Base-by-base conservation (phyloP, 1,140 invertebrate species). In the Drosophila ercepeae region DNA sequence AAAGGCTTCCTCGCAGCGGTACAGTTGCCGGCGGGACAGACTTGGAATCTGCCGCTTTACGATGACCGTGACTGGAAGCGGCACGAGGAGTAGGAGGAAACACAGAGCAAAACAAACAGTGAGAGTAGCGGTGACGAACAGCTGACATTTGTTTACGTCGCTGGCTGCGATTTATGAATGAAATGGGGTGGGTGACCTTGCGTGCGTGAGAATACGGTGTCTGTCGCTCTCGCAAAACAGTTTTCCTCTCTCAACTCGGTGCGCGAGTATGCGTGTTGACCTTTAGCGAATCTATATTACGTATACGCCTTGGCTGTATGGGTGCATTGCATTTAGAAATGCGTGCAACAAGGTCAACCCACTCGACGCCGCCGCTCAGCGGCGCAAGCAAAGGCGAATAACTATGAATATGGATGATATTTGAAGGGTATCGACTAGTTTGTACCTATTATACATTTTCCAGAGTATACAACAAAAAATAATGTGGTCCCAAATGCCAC, bases 11-110 rank as follows among this genome's bases (percentile, higher is more conserved):
- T 78, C 75, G 45, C 90, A 91, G 9, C 90, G 79, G 58, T 91
- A 91, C 0, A 91, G 75, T 57, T 89, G 70, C 1, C 90, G 77
- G 7, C 90, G 81, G 0, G 89, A 89, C 50, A 76, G 70, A 51
- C 84, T 91, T 23, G 88, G 58, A 60, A 91, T 89, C 70, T 91
- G 90, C 7, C 90, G 72, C 61, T 91, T 91, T 6, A 91, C 73
- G 29, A 91, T 91, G 6, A 91, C 53, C 13, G 82, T 88, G 44
- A 76, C 79, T 83, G 52, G 45, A 59, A 39, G 21, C 1, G 7
- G 2, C 14, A 14, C 9, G 29, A 32, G 29, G 13, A 32, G 27
- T 16, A 34, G 11, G 39, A 48, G 54, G 18, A 75, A 67, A 49
- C 5, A 55, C 41, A 57, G 45, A 74, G 36, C 52, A 58, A 70